Base-by-base conservation (phyloP, 2,797 vertebrate genomes). In the Rhinoraja longicauda region DNA sequence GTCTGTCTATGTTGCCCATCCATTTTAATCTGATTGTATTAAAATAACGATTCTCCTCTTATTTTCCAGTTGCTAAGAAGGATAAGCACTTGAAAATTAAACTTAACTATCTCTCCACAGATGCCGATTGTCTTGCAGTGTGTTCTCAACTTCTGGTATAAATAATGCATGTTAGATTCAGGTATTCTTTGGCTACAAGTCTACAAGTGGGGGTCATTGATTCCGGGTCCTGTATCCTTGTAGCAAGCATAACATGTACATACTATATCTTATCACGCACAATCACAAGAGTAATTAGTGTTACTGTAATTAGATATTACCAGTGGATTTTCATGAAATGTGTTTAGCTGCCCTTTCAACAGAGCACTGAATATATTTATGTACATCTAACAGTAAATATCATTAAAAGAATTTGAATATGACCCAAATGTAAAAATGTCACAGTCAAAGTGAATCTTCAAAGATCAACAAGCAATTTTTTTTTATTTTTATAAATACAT, bases 401-500 rank as follows among this genome's bases (percentile, higher is more conserved):
- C 53, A 73, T 72, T 53, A 72, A 92, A 72, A 92, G 26, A 73
- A 45, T 92, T 75, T 2, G 29, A 39, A 92, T 17, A 26, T 53
- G 45, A 92, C 62, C 59, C 32, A 67, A 86, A 67, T 24, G 32
- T 73, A 32, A 88, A 88, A 88, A 45, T 45, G 29, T 92, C 90
- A 75, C 4, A 24, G 45, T 92, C 24, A 75, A 92, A 75, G 90
- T 17, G 24, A 39, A 92, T 92, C 24, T 75, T 75, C 67, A 92
- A 75, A 92, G 45, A 73, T 73, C 72, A 90, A 67, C 32, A 92
- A 92, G 90, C 45, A 92, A 92, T 75, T 75, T 73, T 26, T 92
- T 70, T 92, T 53, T 32, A 70, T n/a, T 5, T 5, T 5, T 6
- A 53, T 53, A 53, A 45, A 92, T 92, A 26, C 29, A 21, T 73